Evolutionary conservation across 2,113 vertebrate species (phyloP).

Genomic region (Boulengeromyrus knoepffleri): DNA sequence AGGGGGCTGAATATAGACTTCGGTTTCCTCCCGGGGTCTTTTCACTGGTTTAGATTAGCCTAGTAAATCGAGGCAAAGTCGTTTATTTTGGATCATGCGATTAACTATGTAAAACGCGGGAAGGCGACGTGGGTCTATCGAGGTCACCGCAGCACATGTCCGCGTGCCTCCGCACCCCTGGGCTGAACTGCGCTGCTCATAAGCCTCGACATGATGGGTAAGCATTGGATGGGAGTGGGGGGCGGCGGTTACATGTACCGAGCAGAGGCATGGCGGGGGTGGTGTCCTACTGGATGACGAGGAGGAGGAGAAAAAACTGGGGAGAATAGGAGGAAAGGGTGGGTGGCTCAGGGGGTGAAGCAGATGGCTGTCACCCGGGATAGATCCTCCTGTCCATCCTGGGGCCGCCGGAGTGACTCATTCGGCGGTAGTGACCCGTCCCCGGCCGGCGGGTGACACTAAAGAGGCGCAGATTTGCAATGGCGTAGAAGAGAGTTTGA

Average conservation of each 20-base stretch:
- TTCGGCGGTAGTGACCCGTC: neutral
- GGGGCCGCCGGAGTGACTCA: neutral
- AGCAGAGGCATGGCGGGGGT: neutral
- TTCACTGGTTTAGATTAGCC: neutral
- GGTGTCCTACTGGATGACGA: neutral
- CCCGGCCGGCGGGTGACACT: neutral
- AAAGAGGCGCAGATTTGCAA: neutral
- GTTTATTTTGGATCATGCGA: neutral
- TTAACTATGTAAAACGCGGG: neutral
- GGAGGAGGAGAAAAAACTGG: neutral
- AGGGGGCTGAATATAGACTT: neutral
- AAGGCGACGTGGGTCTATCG: neutral
- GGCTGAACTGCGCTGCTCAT: neutral
- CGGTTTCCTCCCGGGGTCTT: neutral
- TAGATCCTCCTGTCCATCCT: neutral
- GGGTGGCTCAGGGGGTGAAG: conserved; percentile 12
- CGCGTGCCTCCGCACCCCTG: neutral
- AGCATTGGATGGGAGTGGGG: neutral
- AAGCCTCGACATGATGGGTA: neutral
- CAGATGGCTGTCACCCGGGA: conserved; percentile 14
- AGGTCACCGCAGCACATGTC: neutral
- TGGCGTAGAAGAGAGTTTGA: neutral
- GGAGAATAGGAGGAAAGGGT: neutral
- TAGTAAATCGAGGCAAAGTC: neutral
- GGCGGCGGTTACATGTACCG: neutral